Percentiles rank a stretch among this genome's conserved stretches.
Conservation (phyloP, 2,797 vertebrate species). For the Myotis myotis region DNA sequence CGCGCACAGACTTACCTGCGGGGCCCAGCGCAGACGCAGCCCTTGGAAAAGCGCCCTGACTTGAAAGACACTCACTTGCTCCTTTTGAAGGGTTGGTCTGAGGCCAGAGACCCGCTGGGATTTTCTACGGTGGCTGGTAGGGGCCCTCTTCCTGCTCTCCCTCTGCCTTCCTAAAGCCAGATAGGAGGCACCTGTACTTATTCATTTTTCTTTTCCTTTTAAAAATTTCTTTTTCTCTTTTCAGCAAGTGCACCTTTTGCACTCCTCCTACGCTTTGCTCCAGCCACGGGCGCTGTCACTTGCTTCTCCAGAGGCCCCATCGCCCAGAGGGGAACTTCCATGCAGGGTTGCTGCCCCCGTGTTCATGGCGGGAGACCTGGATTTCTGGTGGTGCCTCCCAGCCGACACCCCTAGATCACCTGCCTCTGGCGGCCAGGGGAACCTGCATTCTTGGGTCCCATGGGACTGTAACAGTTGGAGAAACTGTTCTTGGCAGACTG, state of each 20-base stretch:
- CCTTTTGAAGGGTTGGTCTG: background rate
- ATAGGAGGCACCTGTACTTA: background rate
- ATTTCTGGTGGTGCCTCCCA: background rate
- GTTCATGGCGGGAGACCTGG: background rate
- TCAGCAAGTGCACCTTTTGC: background rate
- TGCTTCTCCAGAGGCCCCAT: background rate
- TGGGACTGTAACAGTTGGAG: background rate
- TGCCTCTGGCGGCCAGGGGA: background rate
- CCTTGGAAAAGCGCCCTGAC: background rate
- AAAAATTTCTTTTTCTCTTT: background rate
- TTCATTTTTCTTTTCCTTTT: background rate
- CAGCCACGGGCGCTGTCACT: too few species aligned
- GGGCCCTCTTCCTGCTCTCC: background rate
- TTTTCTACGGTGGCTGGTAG: background rate
- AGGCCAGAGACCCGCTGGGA: background rate
- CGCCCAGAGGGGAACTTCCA: background rate
- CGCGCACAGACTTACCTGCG: background rate
- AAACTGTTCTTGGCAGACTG: background rate
- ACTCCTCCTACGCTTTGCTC: background rate
- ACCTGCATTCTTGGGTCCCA: background rate
- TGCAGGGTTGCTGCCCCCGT: too few species aligned
- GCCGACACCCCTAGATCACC: too few species aligned
- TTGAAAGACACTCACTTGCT: background rate
- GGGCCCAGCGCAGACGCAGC: background rate
- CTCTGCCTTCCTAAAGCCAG: background rate